Base-by-base conservation (phyloP, 2,888 invertebrate species). In the Arctia plantaginis region DNA sequence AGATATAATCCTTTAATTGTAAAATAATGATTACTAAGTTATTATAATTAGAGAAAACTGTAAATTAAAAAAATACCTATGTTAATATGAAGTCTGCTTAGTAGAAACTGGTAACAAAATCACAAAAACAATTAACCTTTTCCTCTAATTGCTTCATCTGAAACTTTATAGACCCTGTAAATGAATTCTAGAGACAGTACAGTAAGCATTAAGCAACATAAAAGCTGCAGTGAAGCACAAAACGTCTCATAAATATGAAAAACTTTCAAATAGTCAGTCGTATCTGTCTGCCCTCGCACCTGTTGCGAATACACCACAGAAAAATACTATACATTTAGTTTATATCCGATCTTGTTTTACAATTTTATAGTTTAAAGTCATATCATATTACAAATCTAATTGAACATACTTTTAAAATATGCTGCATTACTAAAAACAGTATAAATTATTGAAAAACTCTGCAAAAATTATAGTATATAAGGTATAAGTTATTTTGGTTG, bases 211-310 rank as follows among this genome's bases (percentile, higher is more conserved):
- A 27, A 15, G 27, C 27, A 30, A 41, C 27, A 62, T 70, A 44
- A 41, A n/a, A 70, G 39, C 27, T 30, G 7, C 20, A 64, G 41
- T 18, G 51, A 65, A 30, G 59, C 55, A 59, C 67, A 72, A 72
- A 55, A 78, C 84, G 78, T 82, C 89, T 90, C 91, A 90, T 92
- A 92, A 92, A 93, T 92, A 90, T 90, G 88, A 90, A 90, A 87
- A 88, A 88, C 90, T 91, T 91, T 92, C 90, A 92, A 77, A 69
- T 74, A 72, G 80, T 80, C 77, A 20, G 69, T 62, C 82, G 66
- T 33, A 47, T 82, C 85, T 79, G 85, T 83, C 86, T 88, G 84
- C 80, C 80, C 33, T 65, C 81, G 83, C 90, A 93, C 92, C 91
- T 93, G 92, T 92, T 91, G 91, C 62, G 18, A 84, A 75, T 68